Evolutionary conservation across 2,888 invertebrate species (phyloP), one percentile per base, ranked within the genome.

Genomic region (Crocallis elinguaria): DNA sequence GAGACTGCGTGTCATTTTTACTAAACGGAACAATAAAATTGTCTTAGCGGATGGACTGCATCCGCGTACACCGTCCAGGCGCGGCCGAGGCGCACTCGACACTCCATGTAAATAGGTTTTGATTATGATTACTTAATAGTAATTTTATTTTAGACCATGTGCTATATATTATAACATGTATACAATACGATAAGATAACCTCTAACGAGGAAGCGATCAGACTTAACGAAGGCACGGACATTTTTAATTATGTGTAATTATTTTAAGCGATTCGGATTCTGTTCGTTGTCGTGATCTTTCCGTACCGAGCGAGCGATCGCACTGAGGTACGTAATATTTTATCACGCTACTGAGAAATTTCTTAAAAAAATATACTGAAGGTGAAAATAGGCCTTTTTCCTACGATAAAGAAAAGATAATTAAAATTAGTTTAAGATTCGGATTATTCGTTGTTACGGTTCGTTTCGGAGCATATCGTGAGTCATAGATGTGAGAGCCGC

Each of bases 141-240:
- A 86, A 87, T 86, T 79, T 86, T 87, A 86, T 86, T 84, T 83
- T 89, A 88, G 87, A 86, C 78, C 83, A 76, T 83, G 89, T 89
- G 89, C 89, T 89, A 88, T 86, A 86, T 87, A 87, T 78, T 79
- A 77, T 76, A 57, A 59, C 60, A 64, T 61, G 62, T 66, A 62
- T 62, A 59, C 58, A 57, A 33, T 54, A 38, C 37, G 35, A 36
- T 42, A 51, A 19, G 52, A 37, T 69, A 35, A 48, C 59, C 35
- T 25, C 38, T 30, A 16, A 33, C 23, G 54, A 57, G 64, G 61
- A 52, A 48, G 56, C 60, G 68, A 67, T 65, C 75, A 70, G 41
- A 29, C 48, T 30, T 37, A 37, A 50, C 58, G 43, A 23, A 32
- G 73, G 73, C 71, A 71, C 79, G 77, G 74, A 80, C 73, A 77